Evolutionary conservation across 2,888 invertebrate genomes (phyloP).

Genomic region (Catocala nupta): DNA sequence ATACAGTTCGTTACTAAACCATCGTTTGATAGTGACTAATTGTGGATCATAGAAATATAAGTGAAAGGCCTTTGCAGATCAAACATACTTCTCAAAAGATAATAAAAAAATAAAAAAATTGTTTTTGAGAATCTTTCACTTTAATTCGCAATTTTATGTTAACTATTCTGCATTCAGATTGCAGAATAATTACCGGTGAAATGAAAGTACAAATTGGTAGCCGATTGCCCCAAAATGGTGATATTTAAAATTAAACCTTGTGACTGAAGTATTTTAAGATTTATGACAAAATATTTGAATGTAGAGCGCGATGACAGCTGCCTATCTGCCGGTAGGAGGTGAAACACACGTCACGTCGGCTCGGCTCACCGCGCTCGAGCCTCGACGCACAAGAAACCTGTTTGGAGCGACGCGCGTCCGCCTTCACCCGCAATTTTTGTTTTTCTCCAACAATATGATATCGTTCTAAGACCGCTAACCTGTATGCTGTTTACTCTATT

Average conservation of each 20-base stretch:
- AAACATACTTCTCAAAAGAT: too few relatives aligned
- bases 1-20: too few relatives aligned
- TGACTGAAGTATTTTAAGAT: constrained; percentile 10
- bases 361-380: constrained; percentile 37
- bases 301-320: constrained; percentile 60
- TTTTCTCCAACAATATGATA: constrained; percentile 65
- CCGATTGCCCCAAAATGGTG: not conserved
- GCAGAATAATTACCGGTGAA: too few relatives aligned
- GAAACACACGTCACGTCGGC: constrained; percentile 58
- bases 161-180: too few relatives aligned
- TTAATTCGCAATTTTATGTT: too few relatives aligned
- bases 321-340: constrained; percentile 55
- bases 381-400: constrained; percentile 75
- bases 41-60: too few relatives aligned
- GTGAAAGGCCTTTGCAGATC: too few relatives aligned
- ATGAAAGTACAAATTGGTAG: too few relatives aligned
- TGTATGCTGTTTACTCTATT: constrained; percentile 65
- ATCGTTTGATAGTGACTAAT: too few relatives aligned
- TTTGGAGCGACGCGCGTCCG: constrained; percentile 63
- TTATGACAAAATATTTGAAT: constrained; percentile 33
- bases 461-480: constrained; percentile 75
- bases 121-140: too few relatives aligned
- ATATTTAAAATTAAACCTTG: not conserved
- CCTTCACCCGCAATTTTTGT: constrained; percentile 71
- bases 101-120: too few relatives aligned